phyloP scores from a whole-genome alignment of 2,797 vertebrate species.

The Sparus aurata region DNA sequence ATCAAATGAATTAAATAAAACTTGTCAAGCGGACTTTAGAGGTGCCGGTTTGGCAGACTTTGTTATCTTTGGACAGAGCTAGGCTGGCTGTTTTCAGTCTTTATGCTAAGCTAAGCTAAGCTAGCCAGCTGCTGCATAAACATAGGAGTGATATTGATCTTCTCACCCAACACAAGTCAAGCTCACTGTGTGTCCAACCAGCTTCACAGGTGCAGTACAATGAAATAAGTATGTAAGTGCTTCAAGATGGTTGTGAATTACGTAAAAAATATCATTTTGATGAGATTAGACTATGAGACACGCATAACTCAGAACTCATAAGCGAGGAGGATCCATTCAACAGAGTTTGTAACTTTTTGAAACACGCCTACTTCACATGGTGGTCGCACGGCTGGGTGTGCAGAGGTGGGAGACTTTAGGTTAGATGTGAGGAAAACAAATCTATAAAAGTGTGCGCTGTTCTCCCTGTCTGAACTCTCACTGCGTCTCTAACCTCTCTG shows the following conservation, averaged over 20 bases:
- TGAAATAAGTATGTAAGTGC: neutral
- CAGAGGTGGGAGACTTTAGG: neutral
- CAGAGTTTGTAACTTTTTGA: neutral
- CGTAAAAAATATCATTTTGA: neutral
- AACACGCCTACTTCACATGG: neutral
- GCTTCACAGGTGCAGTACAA: too few species aligned
- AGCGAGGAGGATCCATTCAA: neutral
- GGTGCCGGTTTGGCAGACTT: neutral
- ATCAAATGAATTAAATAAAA: neutral
- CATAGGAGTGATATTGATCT: neutral
- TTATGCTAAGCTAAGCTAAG: too few species aligned
- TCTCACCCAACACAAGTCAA: neutral
- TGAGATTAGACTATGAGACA: neutral
- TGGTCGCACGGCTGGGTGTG: neutral
- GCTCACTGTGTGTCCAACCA: too few species aligned
- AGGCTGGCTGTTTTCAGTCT: neutral
- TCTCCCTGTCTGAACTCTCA: neutral
- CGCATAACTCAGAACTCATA: neutral
- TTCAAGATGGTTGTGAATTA: constrained; percentile 11
- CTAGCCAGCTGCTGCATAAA: too few species aligned
- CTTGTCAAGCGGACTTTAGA: neutral
- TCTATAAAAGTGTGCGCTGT: neutral
- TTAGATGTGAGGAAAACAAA: neutral
- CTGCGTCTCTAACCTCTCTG: neutral
- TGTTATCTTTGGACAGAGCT: neutral